phyloP scores from a whole-genome alignment of 2,113 vertebrate genomes.

The Gallinago media region DNA sequence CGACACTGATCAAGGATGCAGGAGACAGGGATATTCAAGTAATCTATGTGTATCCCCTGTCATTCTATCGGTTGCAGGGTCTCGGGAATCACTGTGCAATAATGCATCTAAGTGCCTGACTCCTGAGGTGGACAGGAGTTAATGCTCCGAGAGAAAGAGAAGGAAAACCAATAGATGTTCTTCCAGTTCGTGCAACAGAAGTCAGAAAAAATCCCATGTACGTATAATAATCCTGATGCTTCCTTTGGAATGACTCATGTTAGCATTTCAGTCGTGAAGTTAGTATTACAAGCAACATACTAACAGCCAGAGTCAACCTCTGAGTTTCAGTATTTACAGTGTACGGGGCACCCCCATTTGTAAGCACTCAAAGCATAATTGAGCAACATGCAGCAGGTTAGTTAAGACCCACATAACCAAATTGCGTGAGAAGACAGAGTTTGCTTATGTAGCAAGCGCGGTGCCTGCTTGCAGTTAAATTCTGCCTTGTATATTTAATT shows the following conservation, averaged over 20 bases:
- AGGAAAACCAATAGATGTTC: neutral
- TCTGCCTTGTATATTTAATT: neutral
- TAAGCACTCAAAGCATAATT: neutral
- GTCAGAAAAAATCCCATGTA: neutral
- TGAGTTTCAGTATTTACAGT: rapidly evolving
- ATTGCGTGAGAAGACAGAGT: neutral
- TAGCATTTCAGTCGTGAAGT: rapidly evolving
- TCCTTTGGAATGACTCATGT: neutral
- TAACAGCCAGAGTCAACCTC: neutral
- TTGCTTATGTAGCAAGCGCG: neutral
- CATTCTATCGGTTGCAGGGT: neutral
- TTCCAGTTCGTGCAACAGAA: neutral
- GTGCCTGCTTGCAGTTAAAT: neutral
- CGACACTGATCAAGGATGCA: neutral
- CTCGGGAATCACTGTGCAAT: rapidly evolving
- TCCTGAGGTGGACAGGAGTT: neutral
- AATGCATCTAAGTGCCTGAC: neutral
- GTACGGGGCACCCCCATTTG: neutral
- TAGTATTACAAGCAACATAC: neutral
- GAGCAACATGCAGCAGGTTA: neutral
- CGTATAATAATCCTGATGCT: neutral
- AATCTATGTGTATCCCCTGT: neutral
- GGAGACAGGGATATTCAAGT: neutral
- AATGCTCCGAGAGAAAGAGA: neutral
- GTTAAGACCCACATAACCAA: neutral